These are phyloP conservation scores for Todiramphus chloris DNA, from an alignment of 2,113 vertebrate species.

Conservation along the genomic window DNA sequence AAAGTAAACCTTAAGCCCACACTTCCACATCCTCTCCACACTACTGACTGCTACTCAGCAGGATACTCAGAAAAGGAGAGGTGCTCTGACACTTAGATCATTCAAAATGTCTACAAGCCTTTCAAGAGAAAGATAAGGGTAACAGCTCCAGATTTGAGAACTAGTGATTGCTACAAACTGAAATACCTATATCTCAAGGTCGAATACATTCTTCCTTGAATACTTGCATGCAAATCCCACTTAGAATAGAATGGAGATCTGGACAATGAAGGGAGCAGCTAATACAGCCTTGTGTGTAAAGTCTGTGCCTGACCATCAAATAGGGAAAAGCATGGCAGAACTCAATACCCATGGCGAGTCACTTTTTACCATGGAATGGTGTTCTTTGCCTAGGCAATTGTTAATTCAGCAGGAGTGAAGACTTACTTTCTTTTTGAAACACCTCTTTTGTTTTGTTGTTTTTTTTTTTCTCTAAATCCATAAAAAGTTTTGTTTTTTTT, in stretches of 20 bases:
- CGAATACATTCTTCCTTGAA: background rate
- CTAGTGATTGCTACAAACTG: background rate
- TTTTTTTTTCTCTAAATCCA: background rate
- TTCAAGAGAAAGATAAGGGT: background rate
- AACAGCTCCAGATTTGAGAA: background rate
- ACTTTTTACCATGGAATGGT: background rate
- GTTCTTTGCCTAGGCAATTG: background rate
- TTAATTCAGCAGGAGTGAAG: constrained; percentile 1
- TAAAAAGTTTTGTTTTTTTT: background rate
- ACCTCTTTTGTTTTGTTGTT: background rate
- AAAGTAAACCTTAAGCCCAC: background rate
- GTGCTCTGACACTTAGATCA: background rate
- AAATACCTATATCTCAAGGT: background rate
- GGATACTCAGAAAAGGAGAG: background rate
- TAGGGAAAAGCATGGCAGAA: background rate
- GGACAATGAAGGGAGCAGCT: background rate
- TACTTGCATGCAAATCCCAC: background rate
- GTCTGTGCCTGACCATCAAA: background rate
- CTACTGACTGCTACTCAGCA: background rate
- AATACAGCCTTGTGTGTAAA: background rate
- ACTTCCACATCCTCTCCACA: background rate
- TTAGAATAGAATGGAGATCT: background rate
- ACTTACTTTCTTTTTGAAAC: background rate
- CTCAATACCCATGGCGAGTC: background rate
- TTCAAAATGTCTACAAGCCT: background rate